Evolutionary conservation across 2,797 vertebrate species (phyloP), one percentile per base, ranked within the genome.

Genomic region (Apogon talboti): DNA sequence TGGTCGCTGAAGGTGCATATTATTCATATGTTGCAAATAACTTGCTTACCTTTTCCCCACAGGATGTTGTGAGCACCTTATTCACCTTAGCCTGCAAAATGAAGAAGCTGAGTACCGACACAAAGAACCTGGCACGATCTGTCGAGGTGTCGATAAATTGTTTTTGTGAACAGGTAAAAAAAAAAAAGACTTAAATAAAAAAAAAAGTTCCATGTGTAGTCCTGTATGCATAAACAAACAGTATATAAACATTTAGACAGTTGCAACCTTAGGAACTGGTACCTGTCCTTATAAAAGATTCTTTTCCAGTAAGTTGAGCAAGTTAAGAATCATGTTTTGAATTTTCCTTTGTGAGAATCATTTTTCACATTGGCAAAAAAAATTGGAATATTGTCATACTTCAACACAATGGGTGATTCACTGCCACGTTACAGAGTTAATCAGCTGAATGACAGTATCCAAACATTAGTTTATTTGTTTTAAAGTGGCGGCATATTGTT

Each of bases 91-190:
- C 74, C 56, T 88, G 84, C 78, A 85, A 19, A 78, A 84, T 92
- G 79, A 11, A 9, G 28, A 59, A 4, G 0, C 62, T 78, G 16
- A 5, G 0, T 0, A 8, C 58, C 21, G 0, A 8, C 0, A 61
- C 49, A 10, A 1, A 49, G 0, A 0, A 0, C 0, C 24, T 87
- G 71, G 19, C 0, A 37, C 0, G 0, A 0, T 5, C 3, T 0
- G 24, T 92, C 53, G 15, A 33, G 3, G 0, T 0, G 1, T 89
- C 87, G 0, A 38, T 88, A 52, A 0, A 0, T 0, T 88, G 89
- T 54, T 0, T 0, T 6, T 92, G 91, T 77, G 1, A n/a, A 35
- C 0, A 2, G 52, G 90, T 91, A 56, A 90, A 88, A 79, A 12
- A 21, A 21, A n/a, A n/a, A n/a, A n/a, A n/a, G n/a, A n/a, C n/a